phyloP scores from a whole-genome alignment of 2,113 vertebrate genomes.

The Hucho hucho region DNA sequence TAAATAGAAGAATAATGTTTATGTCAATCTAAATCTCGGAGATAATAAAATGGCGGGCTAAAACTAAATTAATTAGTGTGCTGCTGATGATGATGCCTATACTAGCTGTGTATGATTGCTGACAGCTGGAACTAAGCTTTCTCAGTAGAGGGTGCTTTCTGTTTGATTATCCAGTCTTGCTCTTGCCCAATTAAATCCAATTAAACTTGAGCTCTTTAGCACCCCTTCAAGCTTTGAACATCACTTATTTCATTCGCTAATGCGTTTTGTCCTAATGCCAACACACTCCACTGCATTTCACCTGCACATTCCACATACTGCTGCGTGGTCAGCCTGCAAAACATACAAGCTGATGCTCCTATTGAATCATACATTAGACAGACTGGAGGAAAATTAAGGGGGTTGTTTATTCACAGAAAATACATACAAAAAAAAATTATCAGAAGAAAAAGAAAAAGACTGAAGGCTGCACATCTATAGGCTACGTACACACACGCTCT shows the following conservation, averaged over 20 bases:
- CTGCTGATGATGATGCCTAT: slow-evolving; percentile 1
- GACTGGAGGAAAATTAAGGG: not conserved
- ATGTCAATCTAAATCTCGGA: too few species aligned
- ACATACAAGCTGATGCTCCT: not conserved
- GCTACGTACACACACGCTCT: not conserved
- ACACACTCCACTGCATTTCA: not conserved
- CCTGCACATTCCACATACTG: not conserved
- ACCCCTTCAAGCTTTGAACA: not conserved
- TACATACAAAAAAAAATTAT: too few species aligned
- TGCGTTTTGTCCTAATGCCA: slow-evolving; percentile 1
- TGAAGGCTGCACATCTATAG: not conserved
- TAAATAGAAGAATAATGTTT: too few species aligned
- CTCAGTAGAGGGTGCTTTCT: slow-evolving; percentile 7
- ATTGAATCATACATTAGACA: slow-evolving; percentile 18
- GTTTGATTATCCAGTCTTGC: slow-evolving; percentile 4
- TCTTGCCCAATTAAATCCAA: slow-evolving; percentile 19
- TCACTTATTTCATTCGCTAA: slow-evolving; percentile 19
- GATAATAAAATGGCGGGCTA: too few species aligned
- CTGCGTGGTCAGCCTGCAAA: not conserved
- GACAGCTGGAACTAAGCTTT: slow-evolving; percentile 21
- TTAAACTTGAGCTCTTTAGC: slow-evolving; percentile 21
- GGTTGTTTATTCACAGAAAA: slow-evolving; percentile 9
- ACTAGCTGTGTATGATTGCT: slow-evolving; percentile 13
- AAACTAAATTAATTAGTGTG: too few species aligned
- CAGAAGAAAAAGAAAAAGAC: too few species aligned